These are phyloP conservation scores for Eueides isabella DNA, from an alignment of 1,140 invertebrate species.

Conservation along the genomic window DNA sequence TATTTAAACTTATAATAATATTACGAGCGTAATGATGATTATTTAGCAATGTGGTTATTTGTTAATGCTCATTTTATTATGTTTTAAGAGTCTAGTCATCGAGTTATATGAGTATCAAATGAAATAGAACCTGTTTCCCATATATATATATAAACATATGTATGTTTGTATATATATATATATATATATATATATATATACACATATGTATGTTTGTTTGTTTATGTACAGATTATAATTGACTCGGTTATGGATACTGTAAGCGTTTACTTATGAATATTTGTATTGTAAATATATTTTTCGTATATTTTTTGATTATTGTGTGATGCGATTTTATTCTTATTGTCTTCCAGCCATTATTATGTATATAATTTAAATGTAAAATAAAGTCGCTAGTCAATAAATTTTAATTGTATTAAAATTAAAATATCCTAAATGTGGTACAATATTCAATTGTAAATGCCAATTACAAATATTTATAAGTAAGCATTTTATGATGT, in stretches of 20 bases:
- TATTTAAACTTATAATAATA: neutral
- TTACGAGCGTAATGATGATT: conserved; percentile 40
- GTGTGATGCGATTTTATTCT: conserved; percentile 11
- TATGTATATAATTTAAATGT: neutral
- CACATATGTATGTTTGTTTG: conserved; percentile 31
- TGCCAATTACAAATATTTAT: conserved; percentile 7
- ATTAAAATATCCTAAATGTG: neutral
- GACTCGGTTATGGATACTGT: conserved; percentile 24
- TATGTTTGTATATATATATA: no score
- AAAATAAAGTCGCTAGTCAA: conserved; percentile 2
- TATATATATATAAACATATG: conserved; percentile 12
- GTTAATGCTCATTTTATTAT: conserved; percentile 79
- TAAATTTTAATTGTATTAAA: neutral
- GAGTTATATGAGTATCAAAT: conserved; percentile 70
- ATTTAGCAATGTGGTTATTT: conserved; percentile 55
- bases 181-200: conserved; percentile 9
- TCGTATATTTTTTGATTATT: neutral
- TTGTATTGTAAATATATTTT: conserved; percentile 17
- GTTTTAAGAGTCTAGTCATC: conserved; percentile 81
- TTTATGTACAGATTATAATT: conserved; percentile 36
- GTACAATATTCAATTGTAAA: neutral
- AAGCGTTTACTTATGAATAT: conserved; percentile 31
- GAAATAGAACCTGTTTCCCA: conserved; percentile 46
- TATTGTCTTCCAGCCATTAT: conserved; percentile 8
- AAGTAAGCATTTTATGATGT: conserved; percentile 7